These are phyloP conservation scores for Prochilodus magdalenae DNA, from an alignment of 2,113 vertebrate genomes.

Conservation along the genomic window DNA sequence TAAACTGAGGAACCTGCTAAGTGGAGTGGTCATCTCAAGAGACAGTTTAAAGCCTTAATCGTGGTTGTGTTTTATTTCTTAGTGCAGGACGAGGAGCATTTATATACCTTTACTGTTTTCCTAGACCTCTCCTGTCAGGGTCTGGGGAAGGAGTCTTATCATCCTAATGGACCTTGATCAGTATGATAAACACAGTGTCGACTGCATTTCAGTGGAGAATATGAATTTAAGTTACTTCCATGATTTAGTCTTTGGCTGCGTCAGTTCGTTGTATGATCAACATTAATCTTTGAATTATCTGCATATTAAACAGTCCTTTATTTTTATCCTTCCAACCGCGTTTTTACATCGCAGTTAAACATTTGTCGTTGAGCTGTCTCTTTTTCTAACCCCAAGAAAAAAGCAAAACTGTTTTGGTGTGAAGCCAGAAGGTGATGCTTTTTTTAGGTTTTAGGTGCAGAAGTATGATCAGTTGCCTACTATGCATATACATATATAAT, in stretches of 20 bases:
- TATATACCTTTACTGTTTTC: constrained; percentile 7
- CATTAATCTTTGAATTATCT: constrained; percentile 23
- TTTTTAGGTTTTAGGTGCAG: constrained; percentile 1
- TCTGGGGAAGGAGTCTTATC: background rate
- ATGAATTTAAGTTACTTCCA: background rate
- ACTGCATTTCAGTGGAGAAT: constrained; percentile 13
- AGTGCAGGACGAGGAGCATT: constrained; percentile 5
- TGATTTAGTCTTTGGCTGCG: constrained; percentile 1
- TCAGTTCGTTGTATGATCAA: background rate
- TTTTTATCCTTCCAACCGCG: constrained; percentile 22
- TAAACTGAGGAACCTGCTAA: background rate
- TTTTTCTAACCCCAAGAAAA: constrained; percentile 12
- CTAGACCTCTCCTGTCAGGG: background rate
- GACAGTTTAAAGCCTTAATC: constrained; percentile 52
- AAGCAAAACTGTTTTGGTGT: background rate
- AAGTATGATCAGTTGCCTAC: constrained; percentile 50
- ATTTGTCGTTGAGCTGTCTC: background rate
- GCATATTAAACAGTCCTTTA: constrained; percentile 33
- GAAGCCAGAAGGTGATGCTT: background rate
- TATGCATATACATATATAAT: constrained; percentile 61
- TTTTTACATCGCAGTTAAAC: constrained; percentile 8
- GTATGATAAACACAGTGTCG: background rate
- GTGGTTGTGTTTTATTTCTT: constrained; percentile 22
- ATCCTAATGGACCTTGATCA: background rate
- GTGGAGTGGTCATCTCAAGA: constrained; percentile 7